phyloP scores from a whole-genome alignment of 2,888 invertebrate genomes.

The Latheticus oryzae region DNA sequence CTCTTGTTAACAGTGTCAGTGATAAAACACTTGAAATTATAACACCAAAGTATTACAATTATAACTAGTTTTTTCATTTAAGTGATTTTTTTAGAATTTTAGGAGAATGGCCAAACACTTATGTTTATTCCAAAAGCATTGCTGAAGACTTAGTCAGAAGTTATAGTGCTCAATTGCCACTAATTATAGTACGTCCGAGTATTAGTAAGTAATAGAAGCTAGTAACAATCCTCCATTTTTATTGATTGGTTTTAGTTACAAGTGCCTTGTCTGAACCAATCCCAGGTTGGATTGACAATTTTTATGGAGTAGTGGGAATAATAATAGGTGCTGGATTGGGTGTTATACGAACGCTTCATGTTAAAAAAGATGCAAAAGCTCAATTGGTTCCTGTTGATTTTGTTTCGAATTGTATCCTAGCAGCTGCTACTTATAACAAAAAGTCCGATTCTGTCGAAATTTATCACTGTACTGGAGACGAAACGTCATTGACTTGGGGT shows the following conservation, averaged over 20 bases:
- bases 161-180: neutral
- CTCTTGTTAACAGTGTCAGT: neutral
- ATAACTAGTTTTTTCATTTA: neutral
- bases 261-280: constrained; percentile 56
- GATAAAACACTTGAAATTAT: neutral
- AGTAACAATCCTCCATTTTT: too few species aligned
- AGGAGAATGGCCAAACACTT: constrained; percentile 12
- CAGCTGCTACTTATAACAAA: too few species aligned
- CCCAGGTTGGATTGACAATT: constrained; percentile 77
- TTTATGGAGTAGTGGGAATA: constrained; percentile 71
- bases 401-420: constrained; percentile 2
- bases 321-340: constrained; percentile 69
- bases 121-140: constrained; percentile 11
- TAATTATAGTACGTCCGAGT: constrained; percentile 3
- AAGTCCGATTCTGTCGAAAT: too few species aligned
- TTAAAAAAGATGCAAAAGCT: constrained; percentile 67
- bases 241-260: constrained; percentile 52
- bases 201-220: constrained; percentile 11
- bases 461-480: constrained; percentile 2
- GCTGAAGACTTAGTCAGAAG: constrained; percentile 3
- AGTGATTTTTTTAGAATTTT: constrained; percentile 8
- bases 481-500: neutral
- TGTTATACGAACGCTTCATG: constrained; percentile 71
- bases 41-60: constrained; percentile 13
- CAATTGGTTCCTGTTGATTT: constrained; percentile 74